Percentiles rank a stretch among this genome's conserved stretches.
Conservation (phyloP, 1,140 invertebrate genomes). For the Neodiprion pinetum region DNA sequence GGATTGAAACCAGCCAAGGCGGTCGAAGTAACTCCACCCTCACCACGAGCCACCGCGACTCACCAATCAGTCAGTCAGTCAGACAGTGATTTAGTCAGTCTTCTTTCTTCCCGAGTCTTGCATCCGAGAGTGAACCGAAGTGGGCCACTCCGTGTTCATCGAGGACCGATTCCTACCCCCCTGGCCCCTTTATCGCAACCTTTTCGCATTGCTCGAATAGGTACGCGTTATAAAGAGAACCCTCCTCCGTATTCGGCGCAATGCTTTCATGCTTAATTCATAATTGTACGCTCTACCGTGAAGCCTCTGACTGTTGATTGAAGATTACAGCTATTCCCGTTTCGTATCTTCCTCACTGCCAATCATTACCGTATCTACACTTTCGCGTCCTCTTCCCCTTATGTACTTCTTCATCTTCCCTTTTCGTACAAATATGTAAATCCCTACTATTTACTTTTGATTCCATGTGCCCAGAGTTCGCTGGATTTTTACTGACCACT, state of each 20-base stretch:
- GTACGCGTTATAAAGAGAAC: neutral
- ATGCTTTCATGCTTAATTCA: conserved; percentile 27
- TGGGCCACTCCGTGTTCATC: neutral
- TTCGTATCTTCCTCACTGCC: conserved; percentile 14
- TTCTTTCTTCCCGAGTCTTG: neutral
- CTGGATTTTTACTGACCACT: too few species aligned
- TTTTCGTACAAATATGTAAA: conserved; percentile 28
- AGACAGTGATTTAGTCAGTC: neutral
- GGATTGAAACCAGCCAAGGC: conserved; percentile 6
- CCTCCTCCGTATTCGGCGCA: conserved; percentile 13
- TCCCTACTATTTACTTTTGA: too few species aligned
- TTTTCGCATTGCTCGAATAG: neutral
- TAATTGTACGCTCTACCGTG: conserved; percentile 33
- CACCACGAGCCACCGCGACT: neutral
- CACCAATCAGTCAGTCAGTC: neutral
- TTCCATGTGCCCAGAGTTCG: too few species aligned
- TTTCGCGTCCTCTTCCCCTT: neutral
- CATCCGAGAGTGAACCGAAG: neutral
- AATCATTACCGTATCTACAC: neutral
- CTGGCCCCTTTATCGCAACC: neutral
- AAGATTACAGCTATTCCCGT: conserved; percentile 40
- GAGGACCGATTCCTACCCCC: conserved; percentile 11
- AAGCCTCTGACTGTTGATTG: conserved; percentile 34
- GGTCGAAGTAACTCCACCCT: neutral
- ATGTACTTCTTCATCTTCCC: conserved; percentile 14